Percentiles rank a stretch among this genome's conserved stretches.
These are phyloP conservation scores for Gymnarchus niloticus DNA, from an alignment of 2,113 vertebrate genomes.

Conservation along the genomic window DNA sequence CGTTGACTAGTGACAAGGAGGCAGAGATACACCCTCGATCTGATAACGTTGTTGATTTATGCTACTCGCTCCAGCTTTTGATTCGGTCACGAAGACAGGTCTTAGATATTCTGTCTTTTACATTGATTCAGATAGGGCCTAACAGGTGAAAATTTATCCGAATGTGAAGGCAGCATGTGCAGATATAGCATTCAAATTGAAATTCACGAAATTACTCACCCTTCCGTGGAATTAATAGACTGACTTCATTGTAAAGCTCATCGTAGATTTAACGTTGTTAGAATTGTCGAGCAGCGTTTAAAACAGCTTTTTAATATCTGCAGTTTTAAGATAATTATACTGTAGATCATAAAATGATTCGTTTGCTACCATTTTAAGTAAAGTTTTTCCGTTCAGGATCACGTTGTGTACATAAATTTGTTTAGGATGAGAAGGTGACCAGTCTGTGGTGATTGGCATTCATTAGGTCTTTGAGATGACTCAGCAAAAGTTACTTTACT, in stretches of 20 bases:
- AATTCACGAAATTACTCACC: neutral
- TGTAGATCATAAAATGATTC: neutral
- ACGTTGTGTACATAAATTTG: too few species aligned
- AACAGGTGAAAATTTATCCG: neutral
- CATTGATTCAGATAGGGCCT: neutral
- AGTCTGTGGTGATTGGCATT: neutral
- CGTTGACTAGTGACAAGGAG: too few species aligned
- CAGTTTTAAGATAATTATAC: neutral
- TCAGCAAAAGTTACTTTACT: neutral
- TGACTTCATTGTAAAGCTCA: neutral
- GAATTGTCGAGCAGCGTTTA: neutral
- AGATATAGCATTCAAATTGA: neutral
- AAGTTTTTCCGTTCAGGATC: neutral
- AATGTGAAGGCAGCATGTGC: neutral
- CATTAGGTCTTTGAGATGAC: neutral
- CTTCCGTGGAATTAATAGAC: neutral
- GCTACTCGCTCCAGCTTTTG: constrained; percentile 26
- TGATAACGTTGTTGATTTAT: constrained; percentile 48
- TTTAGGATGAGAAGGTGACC: neutral
- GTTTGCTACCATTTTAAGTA: neutral
- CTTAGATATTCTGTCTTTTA: neutral
- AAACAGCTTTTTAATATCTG: neutral
- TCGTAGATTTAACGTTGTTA: neutral
- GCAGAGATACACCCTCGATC: constrained; percentile 20
- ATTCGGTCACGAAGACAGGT: neutral